Evolutionary conservation across 2,113 vertebrate species (phyloP).

Genomic region (Myiozetetes cayanensis): DNA sequence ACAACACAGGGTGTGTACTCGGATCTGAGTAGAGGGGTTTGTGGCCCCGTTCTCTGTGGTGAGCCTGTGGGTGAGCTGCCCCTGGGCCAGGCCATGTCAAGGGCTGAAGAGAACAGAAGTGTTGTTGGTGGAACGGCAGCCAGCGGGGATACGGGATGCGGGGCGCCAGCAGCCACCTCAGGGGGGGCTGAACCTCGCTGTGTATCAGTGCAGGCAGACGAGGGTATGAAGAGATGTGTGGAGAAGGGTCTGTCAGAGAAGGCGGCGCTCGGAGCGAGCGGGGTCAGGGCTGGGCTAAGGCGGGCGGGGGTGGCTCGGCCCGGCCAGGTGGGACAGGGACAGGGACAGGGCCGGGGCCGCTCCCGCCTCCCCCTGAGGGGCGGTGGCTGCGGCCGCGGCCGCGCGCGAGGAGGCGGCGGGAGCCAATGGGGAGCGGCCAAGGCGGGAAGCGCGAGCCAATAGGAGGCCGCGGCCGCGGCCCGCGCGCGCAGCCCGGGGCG

Average conservation of each 20-base stretch:
- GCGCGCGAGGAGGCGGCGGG: background rate
- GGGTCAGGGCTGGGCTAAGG: background rate
- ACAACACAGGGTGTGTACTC: background rate
- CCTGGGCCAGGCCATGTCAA: background rate
- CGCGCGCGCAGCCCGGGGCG: slow-evolving; percentile 30
- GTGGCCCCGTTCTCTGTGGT: accelerated
- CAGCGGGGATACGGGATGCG: too few relatives aligned
- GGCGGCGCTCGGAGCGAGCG: background rate
- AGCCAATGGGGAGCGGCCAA: background rate
- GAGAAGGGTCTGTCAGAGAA: background rate
- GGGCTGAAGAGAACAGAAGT: background rate
- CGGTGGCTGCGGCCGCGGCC: background rate
- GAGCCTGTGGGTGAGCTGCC: background rate
- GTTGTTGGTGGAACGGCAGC: background rate
- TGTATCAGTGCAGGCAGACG: accelerated
- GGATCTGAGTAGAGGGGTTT: background rate
- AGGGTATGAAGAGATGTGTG: accelerated
- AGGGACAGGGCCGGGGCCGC: background rate
- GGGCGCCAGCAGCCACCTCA: accelerated
- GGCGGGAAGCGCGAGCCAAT: background rate
- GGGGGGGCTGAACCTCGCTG: background rate
- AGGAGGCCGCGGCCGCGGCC: background rate
- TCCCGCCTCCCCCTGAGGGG: background rate
- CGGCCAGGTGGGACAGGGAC: background rate
- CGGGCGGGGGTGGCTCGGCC: background rate